Evolutionary conservation across 2,113 vertebrate genomes (phyloP).

Genomic region (Carettochelys insculpta): DNA sequence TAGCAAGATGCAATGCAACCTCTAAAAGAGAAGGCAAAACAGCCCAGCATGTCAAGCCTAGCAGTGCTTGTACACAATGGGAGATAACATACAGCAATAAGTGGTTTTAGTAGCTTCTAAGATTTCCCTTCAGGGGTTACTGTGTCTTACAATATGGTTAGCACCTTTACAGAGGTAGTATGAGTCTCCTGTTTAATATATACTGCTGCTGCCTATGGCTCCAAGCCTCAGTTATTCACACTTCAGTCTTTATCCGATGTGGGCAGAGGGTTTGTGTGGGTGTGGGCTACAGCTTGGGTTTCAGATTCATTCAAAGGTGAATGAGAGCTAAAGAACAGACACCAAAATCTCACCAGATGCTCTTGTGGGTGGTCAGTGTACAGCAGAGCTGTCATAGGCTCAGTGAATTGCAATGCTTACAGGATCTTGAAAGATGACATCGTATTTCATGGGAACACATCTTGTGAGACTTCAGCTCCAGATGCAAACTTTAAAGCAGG

Average conservation of each 20-base stretch:
- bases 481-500: neutral
- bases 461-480: neutral
- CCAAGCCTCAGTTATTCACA: accelerated
- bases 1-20: neutral
- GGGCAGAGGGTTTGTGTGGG: neutral
- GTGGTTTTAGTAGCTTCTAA: accelerated
- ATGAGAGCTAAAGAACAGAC: neutral
- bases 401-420: too few relatives aligned
- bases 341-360: neutral
- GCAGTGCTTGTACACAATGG: accelerated
- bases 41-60: neutral
- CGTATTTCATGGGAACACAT: neutral
- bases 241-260: neutral
- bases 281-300: neutral
- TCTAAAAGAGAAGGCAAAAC: neutral
- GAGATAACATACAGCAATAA: neutral
- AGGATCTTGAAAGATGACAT: neutral
- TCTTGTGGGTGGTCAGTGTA: neutral
- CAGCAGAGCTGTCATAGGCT: neutral
- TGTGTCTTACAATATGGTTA: neutral
- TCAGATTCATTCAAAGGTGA: neutral
- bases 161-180: neutral
- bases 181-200: accelerated
- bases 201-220: accelerated
- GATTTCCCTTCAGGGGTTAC: neutral